These are phyloP conservation scores for Stictocephala bisonia DNA, from an alignment of 2,888 invertebrate genomes.

Conservation along the genomic window DNA sequence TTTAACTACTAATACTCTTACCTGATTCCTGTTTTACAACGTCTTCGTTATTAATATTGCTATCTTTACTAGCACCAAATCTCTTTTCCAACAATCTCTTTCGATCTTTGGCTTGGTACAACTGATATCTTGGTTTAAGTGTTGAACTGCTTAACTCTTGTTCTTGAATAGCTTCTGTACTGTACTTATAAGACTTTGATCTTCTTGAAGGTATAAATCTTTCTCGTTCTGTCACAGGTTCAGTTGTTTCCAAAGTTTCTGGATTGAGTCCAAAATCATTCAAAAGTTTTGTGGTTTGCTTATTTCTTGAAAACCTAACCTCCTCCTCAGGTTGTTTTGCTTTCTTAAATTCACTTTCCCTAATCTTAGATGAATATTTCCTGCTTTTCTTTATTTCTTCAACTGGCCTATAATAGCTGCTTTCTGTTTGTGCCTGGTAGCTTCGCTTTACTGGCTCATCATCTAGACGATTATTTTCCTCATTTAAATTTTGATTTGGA, in stretches of 20 bases:
- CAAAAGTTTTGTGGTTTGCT: no score
- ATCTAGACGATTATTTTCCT: not conserved
- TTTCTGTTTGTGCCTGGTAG: not conserved
- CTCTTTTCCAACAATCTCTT: slow-evolving; percentile 39
- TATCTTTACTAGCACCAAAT: slow-evolving; percentile 24
- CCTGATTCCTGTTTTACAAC: slow-evolving; percentile 8
- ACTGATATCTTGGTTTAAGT: slow-evolving; percentile 52
- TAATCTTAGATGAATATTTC: not conserved
- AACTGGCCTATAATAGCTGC: not conserved
- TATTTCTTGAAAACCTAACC: not conserved
- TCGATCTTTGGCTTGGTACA: slow-evolving; percentile 51
- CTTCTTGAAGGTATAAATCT: slow-evolving; percentile 27
- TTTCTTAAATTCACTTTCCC: not conserved
- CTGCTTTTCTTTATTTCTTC: not conserved
- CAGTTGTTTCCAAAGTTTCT: slow-evolving; percentile 22
- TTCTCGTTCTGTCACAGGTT: slow-evolving; percentile 21
- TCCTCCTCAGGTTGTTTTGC: not conserved
- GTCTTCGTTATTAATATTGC: not conserved
- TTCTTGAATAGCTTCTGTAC: slow-evolving; percentile 6
- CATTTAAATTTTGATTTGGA: not conserved
- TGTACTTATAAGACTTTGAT: slow-evolving; percentile 12
- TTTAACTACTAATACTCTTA: no score
- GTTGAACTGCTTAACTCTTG: slow-evolving; percentile 38
- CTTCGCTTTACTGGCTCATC: not conserved
- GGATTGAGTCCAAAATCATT: slow-evolving; percentile 26